A percentile compares a stretch with the other conserved stretches of the same genome.
Conservation (phyloP, 2,113 vertebrate species). For the Carassius auratus region DNA sequence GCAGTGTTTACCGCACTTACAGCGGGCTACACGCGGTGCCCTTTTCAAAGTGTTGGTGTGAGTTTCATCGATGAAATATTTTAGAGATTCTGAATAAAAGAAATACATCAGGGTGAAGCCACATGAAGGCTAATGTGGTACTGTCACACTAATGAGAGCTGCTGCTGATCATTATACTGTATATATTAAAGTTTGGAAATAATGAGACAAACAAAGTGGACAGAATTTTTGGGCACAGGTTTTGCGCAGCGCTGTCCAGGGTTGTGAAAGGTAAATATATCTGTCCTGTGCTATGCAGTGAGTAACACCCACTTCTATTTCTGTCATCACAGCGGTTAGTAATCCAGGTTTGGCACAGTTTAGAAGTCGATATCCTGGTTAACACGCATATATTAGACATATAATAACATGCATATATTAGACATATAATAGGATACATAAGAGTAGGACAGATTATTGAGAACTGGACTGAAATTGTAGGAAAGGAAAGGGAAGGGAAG, state of each 20-base stretch:
- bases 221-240: not conserved
- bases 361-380: not conserved
- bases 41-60: constrained; percentile 5
- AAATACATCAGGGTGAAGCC: not conserved
- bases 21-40: not conserved
- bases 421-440: not conserved
- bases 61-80: constrained; percentile 18
- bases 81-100: not conserved
- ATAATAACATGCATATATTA: not conserved
- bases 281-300: not conserved
- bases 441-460: not conserved
- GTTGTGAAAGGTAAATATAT: not conserved
- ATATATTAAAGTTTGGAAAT: not conserved
- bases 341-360: not conserved
- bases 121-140: not conserved
- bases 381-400: not conserved
- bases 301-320: constrained; percentile 3
- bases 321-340: not conserved
- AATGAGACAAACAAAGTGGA: not conserved
- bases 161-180: constrained; percentile 6
- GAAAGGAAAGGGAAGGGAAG: not conserved
- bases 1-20: not conserved
- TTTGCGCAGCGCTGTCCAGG: not conserved
- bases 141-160: not conserved
- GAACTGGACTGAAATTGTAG: not conserved